phyloP scores from a whole-genome alignment of 2,113 vertebrate species.

The Phaethornis superciliosus region DNA sequence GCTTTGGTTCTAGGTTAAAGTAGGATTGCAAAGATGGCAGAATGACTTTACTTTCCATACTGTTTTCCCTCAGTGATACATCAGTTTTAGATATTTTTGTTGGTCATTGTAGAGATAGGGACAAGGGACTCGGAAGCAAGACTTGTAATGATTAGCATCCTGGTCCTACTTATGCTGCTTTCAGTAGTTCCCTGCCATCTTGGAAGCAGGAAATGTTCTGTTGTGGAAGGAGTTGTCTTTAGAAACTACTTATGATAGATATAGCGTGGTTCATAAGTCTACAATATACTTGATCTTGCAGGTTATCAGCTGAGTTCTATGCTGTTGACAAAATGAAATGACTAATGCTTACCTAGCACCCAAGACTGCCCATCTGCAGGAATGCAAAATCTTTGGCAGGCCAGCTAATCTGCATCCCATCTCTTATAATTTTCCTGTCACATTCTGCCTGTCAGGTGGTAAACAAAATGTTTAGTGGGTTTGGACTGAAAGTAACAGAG shows the following conservation, averaged over 20 bases:
- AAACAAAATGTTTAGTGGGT: conserved; percentile 10
- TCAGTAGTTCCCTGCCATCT: neutral
- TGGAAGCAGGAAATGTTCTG: neutral
- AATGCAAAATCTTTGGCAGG: conserved; percentile 16
- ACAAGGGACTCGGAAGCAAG: neutral
- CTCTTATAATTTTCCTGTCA: conserved; percentile 22
- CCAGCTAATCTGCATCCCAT: conserved; percentile 38
- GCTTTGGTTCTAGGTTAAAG: neutral
- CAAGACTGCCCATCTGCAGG: neutral
- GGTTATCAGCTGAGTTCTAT: neutral
- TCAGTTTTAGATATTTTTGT: neutral
- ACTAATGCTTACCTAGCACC: neutral
- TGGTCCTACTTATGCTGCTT: neutral
- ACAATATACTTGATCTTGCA: neutral
- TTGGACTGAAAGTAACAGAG: neutral
- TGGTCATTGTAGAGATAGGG: neutral
- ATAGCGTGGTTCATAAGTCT: rapidly evolving
- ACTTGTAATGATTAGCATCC: neutral
- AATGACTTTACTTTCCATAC: neutral
- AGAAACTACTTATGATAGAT: neutral
- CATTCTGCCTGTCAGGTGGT: neutral
- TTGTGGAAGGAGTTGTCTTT: neutral
- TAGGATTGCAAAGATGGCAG: neutral
- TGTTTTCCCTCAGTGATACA: neutral
- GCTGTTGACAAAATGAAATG: neutral